A percentile compares a stretch with the other conserved stretches of the same genome.
These are phyloP conservation scores for Halictus quadricinctus DNA, from an alignment of 2,888 invertebrate species.

Conservation along the genomic window DNA sequence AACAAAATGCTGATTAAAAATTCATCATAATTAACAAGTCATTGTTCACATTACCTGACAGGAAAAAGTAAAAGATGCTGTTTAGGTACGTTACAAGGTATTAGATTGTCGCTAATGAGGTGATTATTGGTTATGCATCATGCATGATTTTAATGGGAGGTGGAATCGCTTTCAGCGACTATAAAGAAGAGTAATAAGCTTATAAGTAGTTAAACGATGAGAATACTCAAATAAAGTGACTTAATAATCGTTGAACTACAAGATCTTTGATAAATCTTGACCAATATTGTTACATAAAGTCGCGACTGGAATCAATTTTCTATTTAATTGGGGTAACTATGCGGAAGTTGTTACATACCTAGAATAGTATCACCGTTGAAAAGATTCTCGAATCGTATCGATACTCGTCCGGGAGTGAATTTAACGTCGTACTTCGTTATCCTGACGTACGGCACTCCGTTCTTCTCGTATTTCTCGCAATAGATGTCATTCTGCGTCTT, in stretches of 20 bases:
- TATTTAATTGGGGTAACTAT: background rate
- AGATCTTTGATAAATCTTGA: background rate
- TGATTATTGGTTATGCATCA: background rate
- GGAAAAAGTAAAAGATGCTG: background rate
- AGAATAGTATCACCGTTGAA: conserved; percentile 86
- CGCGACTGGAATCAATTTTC: background rate
- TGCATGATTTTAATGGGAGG: background rate
- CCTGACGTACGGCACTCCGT: conserved; percentile 87
- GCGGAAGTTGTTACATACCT: conserved; percentile 75
- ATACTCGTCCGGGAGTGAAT: conserved; percentile 86
- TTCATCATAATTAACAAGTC: background rate
- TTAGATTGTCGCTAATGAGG: background rate
- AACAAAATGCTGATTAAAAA: background rate
- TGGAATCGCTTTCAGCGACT: background rate
- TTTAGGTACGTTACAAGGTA: background rate
- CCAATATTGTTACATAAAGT: background rate
- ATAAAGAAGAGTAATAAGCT: background rate
- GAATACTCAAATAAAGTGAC: background rate
- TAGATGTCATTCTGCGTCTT: conserved; percentile 86
- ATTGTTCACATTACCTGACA: background rate
- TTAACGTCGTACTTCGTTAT: conserved; percentile 86
- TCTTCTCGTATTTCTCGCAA: conserved; percentile 85
- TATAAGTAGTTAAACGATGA: background rate
- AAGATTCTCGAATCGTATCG: conserved; percentile 87
- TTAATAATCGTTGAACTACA: background rate